phyloP scores from a whole-genome alignment of 2,888 invertebrate species.

The Pandemis cinnamomeana region DNA sequence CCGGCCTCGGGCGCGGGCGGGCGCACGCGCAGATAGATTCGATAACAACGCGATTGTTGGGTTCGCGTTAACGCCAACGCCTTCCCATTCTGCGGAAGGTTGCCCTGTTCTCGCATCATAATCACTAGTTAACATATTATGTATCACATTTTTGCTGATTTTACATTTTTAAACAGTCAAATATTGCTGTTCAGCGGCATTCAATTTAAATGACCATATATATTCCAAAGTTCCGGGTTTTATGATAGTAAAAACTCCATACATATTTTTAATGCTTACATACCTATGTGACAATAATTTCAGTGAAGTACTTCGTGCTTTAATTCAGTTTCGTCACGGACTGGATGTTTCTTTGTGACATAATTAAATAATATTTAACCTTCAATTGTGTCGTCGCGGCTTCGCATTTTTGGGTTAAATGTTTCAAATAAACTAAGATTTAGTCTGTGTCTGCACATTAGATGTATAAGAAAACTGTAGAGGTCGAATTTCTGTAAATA shows the following conservation, averaged over 20 bases:
- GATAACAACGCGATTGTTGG: conserved; percentile 72
- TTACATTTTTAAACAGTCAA: neutral
- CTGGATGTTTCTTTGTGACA: neutral
- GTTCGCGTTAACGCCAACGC: conserved; percentile 66
- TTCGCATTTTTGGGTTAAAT: neutral
- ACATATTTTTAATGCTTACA: too few species aligned
- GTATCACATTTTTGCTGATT: neutral
- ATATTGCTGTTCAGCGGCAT: neutral
- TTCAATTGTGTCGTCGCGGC: neutral
- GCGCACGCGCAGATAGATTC: conserved; percentile 53
- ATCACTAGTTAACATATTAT: conserved; percentile 7
- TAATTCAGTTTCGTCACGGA: neutral
- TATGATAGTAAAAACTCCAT: neutral
- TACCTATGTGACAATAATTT: too few species aligned
- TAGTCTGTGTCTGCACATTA: neutral
- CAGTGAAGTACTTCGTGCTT: neutral
- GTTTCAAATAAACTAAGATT: neutral
- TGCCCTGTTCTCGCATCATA: conserved; percentile 53
- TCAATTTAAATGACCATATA: neutral
- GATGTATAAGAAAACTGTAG: too few species aligned
- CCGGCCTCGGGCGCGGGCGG: conserved; percentile 33
- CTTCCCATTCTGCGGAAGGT: conserved; percentile 62
- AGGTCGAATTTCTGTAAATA: too few species aligned
- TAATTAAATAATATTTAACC: neutral
- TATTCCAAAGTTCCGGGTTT: neutral